A percentile compares a stretch with the other conserved stretches of the same genome.
Conservation (phyloP, 2,113 vertebrate genomes). For the Malurus elegans region DNA sequence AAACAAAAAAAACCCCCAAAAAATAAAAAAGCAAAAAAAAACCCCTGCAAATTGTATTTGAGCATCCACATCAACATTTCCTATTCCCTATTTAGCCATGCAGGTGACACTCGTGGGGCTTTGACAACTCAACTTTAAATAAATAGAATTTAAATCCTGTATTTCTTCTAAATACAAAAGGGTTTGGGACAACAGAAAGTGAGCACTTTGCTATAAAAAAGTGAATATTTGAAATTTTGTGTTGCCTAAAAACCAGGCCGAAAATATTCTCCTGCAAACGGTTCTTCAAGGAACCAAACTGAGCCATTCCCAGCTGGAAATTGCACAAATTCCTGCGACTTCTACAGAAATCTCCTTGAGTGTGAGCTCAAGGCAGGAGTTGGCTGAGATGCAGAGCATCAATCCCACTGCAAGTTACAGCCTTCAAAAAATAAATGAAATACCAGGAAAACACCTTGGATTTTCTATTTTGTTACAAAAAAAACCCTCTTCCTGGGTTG, state of each 20-base stretch:
- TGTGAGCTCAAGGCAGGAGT: not conserved
- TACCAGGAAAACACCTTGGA: rapidly evolving
- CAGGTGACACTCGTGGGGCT: not conserved
- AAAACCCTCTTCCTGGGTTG: not conserved
- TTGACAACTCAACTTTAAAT: not conserved
- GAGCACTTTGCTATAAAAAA: not conserved
- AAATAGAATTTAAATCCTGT: not conserved
- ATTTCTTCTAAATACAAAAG: not conserved
- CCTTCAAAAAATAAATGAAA: not conserved
- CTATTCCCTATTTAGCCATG: not conserved
- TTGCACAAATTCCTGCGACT: not conserved
- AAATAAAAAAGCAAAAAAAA: too few relatives aligned
- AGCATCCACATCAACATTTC: too few relatives aligned
- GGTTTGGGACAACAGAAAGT: not conserved
- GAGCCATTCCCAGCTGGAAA: not conserved
- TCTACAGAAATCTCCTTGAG: not conserved
- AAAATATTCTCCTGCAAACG: not conserved
- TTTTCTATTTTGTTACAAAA: not conserved
- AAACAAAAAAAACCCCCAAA: too few relatives aligned
- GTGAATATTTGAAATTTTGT: not conserved
- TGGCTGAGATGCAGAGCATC: not conserved
- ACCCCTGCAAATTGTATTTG: too few relatives aligned
- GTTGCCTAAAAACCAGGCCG: not conserved
- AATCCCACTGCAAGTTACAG: not conserved
- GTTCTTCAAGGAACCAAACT: not conserved